Evolutionary conservation across 2,797 vertebrate species (phyloP).

Genomic region (Cyclura pinguis): DNA sequence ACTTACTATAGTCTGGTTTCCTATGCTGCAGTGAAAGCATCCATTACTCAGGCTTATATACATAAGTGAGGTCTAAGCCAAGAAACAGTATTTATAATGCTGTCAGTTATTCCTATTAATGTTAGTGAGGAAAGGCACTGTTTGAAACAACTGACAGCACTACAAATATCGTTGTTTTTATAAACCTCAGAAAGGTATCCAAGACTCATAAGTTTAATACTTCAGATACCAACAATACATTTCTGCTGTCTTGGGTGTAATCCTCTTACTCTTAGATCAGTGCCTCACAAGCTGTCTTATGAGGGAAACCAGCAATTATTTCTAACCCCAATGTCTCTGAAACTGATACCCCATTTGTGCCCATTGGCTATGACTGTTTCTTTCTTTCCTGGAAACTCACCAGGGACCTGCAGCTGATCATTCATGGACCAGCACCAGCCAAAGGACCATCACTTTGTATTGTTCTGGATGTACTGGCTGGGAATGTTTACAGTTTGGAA

Average conservation of each 20-base stretch:
- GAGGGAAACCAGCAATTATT: too few relatives aligned
- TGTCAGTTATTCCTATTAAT: neutral
- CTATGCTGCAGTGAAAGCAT: neutral
- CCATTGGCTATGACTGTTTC: too few relatives aligned
- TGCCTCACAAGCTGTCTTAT: too few relatives aligned
- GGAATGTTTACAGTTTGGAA: neutral
- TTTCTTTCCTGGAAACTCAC: too few relatives aligned
- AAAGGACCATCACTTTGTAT: too few relatives aligned
- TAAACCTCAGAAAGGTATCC: neutral
- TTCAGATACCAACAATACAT: neutral
- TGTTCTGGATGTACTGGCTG: too few relatives aligned
- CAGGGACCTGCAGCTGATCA: too few relatives aligned
- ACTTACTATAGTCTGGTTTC: constrained; percentile 13
- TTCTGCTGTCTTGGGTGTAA: neutral
- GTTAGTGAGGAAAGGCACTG: neutral
- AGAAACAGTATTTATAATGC: neutral
- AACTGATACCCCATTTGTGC: too few relatives aligned
- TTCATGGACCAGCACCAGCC: too few relatives aligned
- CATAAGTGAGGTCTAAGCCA: neutral
- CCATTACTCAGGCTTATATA: neutral
- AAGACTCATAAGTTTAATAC: neutral
- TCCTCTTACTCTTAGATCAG: neutral
- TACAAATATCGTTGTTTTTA: neutral
- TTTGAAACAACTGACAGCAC: neutral
- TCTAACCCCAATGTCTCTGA: too few relatives aligned